phyloP scores from a whole-genome alignment of 2,888 invertebrate species.

The Nomada goodeniana region DNA sequence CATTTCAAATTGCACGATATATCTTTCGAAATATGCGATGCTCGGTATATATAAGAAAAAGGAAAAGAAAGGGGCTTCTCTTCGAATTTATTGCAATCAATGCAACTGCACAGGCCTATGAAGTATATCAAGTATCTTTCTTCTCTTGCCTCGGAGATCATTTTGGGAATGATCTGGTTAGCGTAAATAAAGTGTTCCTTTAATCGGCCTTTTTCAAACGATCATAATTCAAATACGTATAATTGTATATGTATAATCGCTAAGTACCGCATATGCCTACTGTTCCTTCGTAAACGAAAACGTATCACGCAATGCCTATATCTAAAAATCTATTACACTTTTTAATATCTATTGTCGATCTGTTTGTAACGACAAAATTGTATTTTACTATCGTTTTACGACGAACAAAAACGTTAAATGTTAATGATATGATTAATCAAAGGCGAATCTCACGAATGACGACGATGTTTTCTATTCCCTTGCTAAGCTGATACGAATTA shows the following conservation, averaged over 20 bases:
- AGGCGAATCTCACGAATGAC: constrained; percentile 27
- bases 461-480: constrained; percentile 54
- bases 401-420: constrained; percentile 51
- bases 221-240: constrained; percentile 22
- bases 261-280: constrained; percentile 57
- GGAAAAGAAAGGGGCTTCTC: constrained; percentile 13
- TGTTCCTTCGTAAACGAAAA: constrained; percentile 47
- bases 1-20: constrained; percentile 36
- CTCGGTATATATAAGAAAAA: constrained; percentile 9
- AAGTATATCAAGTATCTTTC: constrained; percentile 11
- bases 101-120: constrained; percentile 10
- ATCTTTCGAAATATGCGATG: constrained; percentile 42
- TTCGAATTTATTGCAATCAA: constrained; percentile 13
- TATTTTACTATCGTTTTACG: constrained; percentile 73
- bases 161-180: constrained; percentile 5
- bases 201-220: constrained; percentile 22
- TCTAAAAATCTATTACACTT: constrained; percentile 46
- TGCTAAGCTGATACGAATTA: constrained; percentile 52
- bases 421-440: constrained; percentile 36
- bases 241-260: constrained; percentile 22
- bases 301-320: constrained; percentile 57
- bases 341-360: constrained; percentile 43
- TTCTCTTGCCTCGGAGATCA: neutral
- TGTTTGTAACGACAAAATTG: constrained; percentile 54
- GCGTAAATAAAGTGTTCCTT: constrained; percentile 38